phyloP scores from a whole-genome alignment of 1,140 invertebrate species.

The Lysiphlebus fabarum region DNA sequence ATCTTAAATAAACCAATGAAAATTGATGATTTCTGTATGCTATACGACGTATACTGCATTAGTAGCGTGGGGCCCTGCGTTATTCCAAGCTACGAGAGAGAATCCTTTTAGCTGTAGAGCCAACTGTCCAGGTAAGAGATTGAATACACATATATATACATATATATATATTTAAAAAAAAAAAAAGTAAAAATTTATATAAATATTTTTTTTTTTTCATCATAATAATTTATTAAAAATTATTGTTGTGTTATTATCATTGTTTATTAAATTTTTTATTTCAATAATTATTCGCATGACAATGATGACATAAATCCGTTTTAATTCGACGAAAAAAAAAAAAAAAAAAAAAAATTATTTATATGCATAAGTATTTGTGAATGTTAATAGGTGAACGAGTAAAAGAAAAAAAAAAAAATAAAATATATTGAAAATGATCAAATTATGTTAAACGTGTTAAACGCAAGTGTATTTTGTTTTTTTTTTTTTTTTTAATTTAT shows the following conservation, averaged over 20 bases:
- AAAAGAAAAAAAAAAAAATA: too few relatives aligned
- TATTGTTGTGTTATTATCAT: not conserved
- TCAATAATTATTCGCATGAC: too few relatives aligned
- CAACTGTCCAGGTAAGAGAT: slow-evolving; percentile 57
- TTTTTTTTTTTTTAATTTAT: too few relatives aligned
- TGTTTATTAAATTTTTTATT: not conserved
- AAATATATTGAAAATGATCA: too few relatives aligned
- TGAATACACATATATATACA: too few relatives aligned
- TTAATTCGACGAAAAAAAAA: too few relatives aligned
- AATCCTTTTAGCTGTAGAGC: slow-evolving; percentile 59
- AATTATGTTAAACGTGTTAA: too few relatives aligned
- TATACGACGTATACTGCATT: slow-evolving; percentile 57
- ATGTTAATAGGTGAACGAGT: too few relatives aligned
- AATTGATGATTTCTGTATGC: slow-evolving; percentile 52
- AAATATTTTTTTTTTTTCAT: not conserved
- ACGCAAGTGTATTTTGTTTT: too few relatives aligned
- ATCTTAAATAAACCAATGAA: slow-evolving; percentile 62
- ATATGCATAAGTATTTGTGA: too few relatives aligned
- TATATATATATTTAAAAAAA: slow-evolving; percentile 30
- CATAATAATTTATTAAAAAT: not conserved
- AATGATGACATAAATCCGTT: too few relatives aligned
- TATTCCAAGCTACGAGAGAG: slow-evolving; percentile 58
- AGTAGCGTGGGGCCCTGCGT: slow-evolving; percentile 62
- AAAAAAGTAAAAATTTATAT: not conserved
- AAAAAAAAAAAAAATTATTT: too few relatives aligned